phyloP scores from a whole-genome alignment of 92 coral and sea anemone genomes.

The Hydrozoanthus gracilis region DNA sequence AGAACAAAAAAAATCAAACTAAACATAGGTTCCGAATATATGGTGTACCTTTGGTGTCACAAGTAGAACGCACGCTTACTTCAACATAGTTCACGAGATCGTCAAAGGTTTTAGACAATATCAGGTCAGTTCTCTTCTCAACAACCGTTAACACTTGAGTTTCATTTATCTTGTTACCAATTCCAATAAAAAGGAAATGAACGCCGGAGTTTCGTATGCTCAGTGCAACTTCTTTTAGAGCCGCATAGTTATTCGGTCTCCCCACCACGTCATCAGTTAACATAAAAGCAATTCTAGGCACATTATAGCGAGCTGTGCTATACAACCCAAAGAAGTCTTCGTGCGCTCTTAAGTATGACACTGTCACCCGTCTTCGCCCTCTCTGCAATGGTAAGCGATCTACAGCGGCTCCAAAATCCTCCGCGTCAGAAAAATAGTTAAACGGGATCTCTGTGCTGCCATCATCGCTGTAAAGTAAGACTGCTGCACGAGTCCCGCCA shows the following conservation, averaged over 20 bases:
- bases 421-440: constrained; percentile 10
- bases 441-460: constrained; percentile 38
- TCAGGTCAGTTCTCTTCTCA: constrained; percentile 14
- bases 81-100: not conserved
- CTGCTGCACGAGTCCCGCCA: constrained; percentile 39
- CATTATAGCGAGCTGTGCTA: constrained; percentile 32
- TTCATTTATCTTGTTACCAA: constrained; percentile 15
- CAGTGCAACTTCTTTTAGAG: constrained; percentile 18
- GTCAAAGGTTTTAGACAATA: constrained; percentile 17
- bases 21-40: too few species aligned
- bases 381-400: constrained; percentile 15
- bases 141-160: not conserved
- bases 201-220: constrained; percentile 31
- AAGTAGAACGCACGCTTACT: constrained; percentile 5
- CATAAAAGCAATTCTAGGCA: constrained; percentile 37
- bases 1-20: not conserved
- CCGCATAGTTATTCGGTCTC: constrained; percentile 7
- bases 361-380: constrained; percentile 25
- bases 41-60: constrained; percentile 16
- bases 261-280: constrained; percentile 11
- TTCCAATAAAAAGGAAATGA: constrained; percentile 29
- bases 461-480: constrained; percentile 26
- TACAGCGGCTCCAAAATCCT: constrained; percentile 29
- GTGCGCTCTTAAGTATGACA: constrained; percentile 16
- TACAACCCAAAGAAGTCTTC: constrained; percentile 27